Base-by-base conservation (phyloP, 2,888 invertebrate species). In the Nemapogon koenigi region DNA sequence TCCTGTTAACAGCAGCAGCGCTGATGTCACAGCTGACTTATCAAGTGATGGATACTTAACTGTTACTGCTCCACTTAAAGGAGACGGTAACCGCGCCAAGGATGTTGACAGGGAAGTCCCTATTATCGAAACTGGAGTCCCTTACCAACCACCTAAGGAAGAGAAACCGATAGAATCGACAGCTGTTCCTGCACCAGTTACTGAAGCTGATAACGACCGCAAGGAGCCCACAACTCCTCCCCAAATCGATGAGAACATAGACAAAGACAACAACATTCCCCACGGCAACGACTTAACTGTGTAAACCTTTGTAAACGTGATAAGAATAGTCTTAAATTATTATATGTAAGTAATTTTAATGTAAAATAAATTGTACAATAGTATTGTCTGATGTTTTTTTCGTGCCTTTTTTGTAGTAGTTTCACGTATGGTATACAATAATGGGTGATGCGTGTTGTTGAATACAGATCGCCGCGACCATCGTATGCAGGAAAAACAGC, bases 361-460 rank as follows among this genome's bases (percentile, higher is more conserved):
- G 52, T 62, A 66, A 29, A 27, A 27, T 43, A 65, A 70, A 71
- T 68, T 70, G 51, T 68, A 76, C 18, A 76, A 17, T 13, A 39
- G 35, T 73, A 75, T 75, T 62, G 62, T 66, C 57, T 66, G 67
- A 64, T 59, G n/a, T 54, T 55, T 56, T 53, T 51, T 52, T 16
- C 13, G 40, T 39, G 16, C 22, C 18, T 29, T 38, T 29, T 31
- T 29, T 15, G 25, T 40, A 33, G 19, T 35, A 18, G 30, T 31
- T 33, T 39, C 29, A 13, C 29, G 29, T 31, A 16, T 36, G 11
- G 15, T 13, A 19, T 33, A 35, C 31, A 22, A 28, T 39, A 39
- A 39, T 39, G 39, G 35, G 27, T 16, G 10, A 29, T 29, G 39
- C 29, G 35, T 28, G 29, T 18, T 8, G 13, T 10, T 28, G 39